phyloP scores from a whole-genome alignment of 2,113 vertebrate genomes.

The Calidris pygmaea region DNA sequence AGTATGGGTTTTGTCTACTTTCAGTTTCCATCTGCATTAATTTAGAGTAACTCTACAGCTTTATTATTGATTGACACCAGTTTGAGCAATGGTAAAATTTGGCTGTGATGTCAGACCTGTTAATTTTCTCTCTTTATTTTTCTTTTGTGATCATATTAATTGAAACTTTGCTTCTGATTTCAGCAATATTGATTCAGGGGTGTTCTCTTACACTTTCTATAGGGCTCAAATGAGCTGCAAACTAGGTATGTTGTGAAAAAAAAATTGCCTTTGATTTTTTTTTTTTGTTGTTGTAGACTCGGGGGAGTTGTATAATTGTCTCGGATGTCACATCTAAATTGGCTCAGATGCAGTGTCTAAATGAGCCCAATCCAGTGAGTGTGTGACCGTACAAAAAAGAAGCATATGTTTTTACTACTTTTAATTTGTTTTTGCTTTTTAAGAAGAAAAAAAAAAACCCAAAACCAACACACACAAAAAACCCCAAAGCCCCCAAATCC shows the following conservation, averaged over 20 bases:
- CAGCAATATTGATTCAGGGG: not conserved
- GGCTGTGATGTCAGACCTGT: not conserved
- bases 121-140: not conserved
- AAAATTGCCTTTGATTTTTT: not conserved
- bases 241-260: not conserved
- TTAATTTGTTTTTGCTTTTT: not conserved
- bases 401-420: not conserved
- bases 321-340: not conserved
- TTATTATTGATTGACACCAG: not conserved
- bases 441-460: too few relatives aligned
- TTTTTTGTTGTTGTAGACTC: not conserved
- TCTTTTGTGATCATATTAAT: not conserved
- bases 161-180: not conserved
- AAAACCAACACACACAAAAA: not conserved
- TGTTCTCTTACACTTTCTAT: not conserved
- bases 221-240: not conserved
- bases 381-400: not conserved
- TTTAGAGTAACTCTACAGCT: not conserved
- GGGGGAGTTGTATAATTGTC: not conserved
- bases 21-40: constrained; percentile 12
- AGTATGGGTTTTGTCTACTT: constrained; percentile 31
- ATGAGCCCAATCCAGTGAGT: not conserved
- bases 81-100: constrained; percentile 7
- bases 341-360: not conserved
- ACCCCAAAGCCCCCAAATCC: not conserved